Evolutionary conservation across 2,797 vertebrate genomes (phyloP).

Genomic region (Lacerta bilineata): DNA sequence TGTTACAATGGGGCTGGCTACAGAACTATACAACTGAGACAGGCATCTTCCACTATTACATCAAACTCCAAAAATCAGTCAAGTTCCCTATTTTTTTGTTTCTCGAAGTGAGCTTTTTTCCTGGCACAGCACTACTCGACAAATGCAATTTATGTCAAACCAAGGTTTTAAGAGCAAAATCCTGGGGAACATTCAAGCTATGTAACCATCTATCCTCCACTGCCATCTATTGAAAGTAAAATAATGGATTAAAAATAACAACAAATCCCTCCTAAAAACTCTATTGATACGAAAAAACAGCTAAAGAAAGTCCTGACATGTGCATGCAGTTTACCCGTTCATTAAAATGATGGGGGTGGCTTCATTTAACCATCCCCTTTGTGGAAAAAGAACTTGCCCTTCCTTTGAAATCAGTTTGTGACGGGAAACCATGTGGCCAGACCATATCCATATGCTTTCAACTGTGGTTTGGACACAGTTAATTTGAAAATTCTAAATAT

Average conservation of each 20-base stretch:
- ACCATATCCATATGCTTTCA: not conserved
- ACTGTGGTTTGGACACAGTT: not conserved
- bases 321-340: not conserved
- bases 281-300: not conserved
- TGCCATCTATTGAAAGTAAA: slow-evolving; percentile 18
- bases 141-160: not conserved
- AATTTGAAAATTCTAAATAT: not conserved
- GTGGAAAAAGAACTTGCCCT: not conserved
- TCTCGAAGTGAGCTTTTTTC: not conserved
- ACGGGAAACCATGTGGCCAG: not conserved
- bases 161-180: too few species aligned
- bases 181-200: not conserved
- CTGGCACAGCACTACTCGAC: not conserved
- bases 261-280: not conserved
- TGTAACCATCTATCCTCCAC: not conserved
- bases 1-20: not conserved
- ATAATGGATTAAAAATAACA: not conserved
- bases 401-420: not conserved
- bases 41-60: not conserved
- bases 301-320: not conserved
- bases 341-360: not conserved
- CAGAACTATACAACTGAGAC: not conserved
- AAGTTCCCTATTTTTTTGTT: not conserved
- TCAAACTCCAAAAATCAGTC: not conserved
- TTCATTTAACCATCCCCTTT: too few species aligned